Percentiles rank a stretch among this genome's conserved stretches.
Conservation (phyloP, 2,797 vertebrate genomes). For the Myotis vivesi region DNA sequence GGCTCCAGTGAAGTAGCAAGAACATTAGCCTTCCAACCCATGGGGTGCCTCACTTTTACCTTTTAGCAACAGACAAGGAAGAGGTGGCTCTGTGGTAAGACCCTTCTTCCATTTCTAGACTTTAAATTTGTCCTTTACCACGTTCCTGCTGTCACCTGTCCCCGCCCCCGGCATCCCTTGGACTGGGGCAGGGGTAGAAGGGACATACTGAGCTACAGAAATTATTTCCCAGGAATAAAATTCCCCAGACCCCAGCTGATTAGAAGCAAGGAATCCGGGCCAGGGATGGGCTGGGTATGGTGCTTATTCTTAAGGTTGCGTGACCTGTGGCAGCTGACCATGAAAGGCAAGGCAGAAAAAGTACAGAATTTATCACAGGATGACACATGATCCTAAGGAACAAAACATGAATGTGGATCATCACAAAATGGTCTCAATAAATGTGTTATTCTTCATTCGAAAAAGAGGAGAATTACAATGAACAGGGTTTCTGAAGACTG, state of each 20-base stretch:
- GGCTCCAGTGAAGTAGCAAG: slow-evolving; percentile 37
- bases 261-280: not conserved
- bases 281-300: not conserved
- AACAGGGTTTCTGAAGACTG: not conserved
- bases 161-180: not conserved
- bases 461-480: not conserved
- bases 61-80: not conserved
- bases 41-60: not conserved
- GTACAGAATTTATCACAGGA: not conserved
- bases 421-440: not conserved
- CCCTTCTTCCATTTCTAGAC: not conserved
- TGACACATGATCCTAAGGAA: not conserved
- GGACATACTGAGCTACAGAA: not conserved
- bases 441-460: not conserved
- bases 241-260: not conserved
- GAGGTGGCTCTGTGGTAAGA: not conserved
- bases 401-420: not conserved
- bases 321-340: not conserved
- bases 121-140: not conserved
- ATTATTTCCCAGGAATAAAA: not conserved
- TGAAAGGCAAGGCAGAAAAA: not conserved
- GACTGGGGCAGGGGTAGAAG: not conserved
- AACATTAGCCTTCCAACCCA: not conserved
- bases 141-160: not conserved
- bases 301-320: not conserved